These are phyloP conservation scores for Catocala sponsa DNA, from an alignment of 2,888 invertebrate genomes.

Conservation along the genomic window DNA sequence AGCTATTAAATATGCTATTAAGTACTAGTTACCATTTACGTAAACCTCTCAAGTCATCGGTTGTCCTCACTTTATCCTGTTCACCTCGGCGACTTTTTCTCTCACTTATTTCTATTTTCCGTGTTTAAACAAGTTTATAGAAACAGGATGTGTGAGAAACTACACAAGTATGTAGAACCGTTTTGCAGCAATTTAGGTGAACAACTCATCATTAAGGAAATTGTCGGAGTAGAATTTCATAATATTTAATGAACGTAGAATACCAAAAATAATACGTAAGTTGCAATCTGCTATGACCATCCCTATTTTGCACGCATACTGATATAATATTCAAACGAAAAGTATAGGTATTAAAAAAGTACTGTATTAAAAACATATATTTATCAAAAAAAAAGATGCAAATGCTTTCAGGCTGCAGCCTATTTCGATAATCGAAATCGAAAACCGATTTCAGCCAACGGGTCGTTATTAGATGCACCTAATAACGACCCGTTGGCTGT, in stretches of 20 bases:
- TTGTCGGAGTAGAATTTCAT: conserved; percentile 20
- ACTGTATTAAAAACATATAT: too few species aligned
- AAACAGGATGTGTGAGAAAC: conserved; percentile 54
- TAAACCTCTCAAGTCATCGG: conserved; percentile 54
- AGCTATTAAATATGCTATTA: conserved; percentile 36
- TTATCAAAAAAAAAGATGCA: too few species aligned
- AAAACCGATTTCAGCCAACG: too few species aligned
- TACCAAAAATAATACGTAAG: too few species aligned
- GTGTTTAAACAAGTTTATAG: conserved; percentile 58
- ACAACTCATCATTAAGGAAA: conserved; percentile 34
- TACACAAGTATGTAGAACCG: conserved; percentile 29
- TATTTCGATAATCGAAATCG: too few species aligned
- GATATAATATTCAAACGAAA: too few species aligned
- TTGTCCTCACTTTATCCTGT: conserved; percentile 75
- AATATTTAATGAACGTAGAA: background rate
- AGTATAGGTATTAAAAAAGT: too few species aligned
- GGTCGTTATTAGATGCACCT: too few species aligned
- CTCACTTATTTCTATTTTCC: conserved; percentile 68
- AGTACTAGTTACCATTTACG: conserved; percentile 60
- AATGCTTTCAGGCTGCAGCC: too few species aligned
- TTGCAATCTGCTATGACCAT: too few species aligned
- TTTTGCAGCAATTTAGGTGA: conserved; percentile 44
- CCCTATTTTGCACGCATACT: too few species aligned
- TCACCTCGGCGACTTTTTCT: conserved; percentile 72
- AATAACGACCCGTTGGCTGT: too few species aligned